Percentiles rank a stretch among this genome's conserved stretches.
Conservation (phyloP, 2,888 invertebrate species). For the Hirtodrosophila confusa region DNA sequence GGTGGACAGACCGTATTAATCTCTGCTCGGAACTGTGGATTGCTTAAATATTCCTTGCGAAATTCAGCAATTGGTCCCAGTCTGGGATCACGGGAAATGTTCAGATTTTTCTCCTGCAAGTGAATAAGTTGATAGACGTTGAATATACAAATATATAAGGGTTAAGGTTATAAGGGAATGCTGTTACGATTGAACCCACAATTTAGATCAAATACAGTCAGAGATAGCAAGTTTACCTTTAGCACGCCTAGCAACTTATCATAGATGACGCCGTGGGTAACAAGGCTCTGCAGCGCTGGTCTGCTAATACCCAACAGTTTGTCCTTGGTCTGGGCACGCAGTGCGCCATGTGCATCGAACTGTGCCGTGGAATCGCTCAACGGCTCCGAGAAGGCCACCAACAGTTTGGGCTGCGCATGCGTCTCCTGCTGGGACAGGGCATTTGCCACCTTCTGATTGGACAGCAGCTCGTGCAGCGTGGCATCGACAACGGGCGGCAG, state of each 20-base stretch:
- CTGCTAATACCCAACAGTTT: constrained; percentile 86
- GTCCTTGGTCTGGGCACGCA: constrained; percentile 75
- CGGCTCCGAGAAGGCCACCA: constrained; percentile 80
- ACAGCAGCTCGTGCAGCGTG: constrained; percentile 68
- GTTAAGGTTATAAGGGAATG: no score
- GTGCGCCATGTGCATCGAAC: constrained; percentile 54
- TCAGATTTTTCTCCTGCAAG: constrained; percentile 85
- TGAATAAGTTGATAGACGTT: not conserved
- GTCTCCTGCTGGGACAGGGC: constrained; percentile 56
- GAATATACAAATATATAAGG: no score
- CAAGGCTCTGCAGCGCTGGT: constrained; percentile 86
- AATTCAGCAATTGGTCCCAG: constrained; percentile 86
- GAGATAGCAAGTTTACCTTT: constrained; percentile 80
- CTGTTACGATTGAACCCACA: no score
- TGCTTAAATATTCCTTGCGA: constrained; percentile 86
- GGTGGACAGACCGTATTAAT: constrained; percentile 84
- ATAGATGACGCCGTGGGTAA: constrained; percentile 86
- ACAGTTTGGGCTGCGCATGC: constrained; percentile 68
- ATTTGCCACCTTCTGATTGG: constrained; percentile 70
- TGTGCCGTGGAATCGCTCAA: constrained; percentile 67
- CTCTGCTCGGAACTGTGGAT: constrained; percentile 86
- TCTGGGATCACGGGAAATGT: constrained; percentile 86
- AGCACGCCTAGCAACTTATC: constrained; percentile 86
- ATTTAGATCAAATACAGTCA: no score
- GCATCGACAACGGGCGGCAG: constrained; percentile 67